Evolutionary conservation across 1,140 invertebrate species (phyloP), one percentile per base, ranked within the genome.

Genomic region (Condylostylus longicornis): DNA sequence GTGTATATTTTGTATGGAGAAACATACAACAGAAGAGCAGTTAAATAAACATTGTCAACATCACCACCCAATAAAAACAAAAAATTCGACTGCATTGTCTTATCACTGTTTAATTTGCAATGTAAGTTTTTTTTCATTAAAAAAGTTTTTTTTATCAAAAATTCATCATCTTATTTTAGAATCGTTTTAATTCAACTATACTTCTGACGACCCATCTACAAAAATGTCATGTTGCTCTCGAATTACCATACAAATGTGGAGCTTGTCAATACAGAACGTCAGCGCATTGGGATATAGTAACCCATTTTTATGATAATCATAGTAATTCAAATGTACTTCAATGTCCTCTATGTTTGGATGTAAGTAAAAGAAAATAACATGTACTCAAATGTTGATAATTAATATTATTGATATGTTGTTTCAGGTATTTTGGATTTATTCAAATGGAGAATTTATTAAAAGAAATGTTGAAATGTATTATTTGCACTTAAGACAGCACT

Each of bases 171-270:
- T 44, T 21, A 25, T 32, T 37, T 1, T 51, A 70, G 62, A 61
- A 67, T 31, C 62, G 67, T 10, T 72, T 72, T 50, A 66, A 67
- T 34, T 69, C 72, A 14, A 55, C 73, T 27, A 63, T 70, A 43
- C 63, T 74, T 7, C 62, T 86, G 7, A 72, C 78, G 1, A 68
- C 76, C 43, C 83, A 87, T 56, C 71, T 87, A 67, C 73, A 79
- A 40, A 72, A 72, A 39, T 72, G 71, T 41, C 84, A 88, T 62
- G 67, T 69, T 40, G 75, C 74, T 17, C 66, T 73, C 4, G 84
- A 88, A 56, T 68, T 86, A 58, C 84, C 84, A 1, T 89, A 87
- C 54, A 63, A 65, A 23, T 87, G 84, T 53, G 72, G 72, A 18
- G 68, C 70, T 18, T 87, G 83, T 48, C 61, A 66, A 32, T 83